Evolutionary conservation across 2,888 invertebrate genomes (phyloP).

Genomic region (Eupithecia inturbata): DNA sequence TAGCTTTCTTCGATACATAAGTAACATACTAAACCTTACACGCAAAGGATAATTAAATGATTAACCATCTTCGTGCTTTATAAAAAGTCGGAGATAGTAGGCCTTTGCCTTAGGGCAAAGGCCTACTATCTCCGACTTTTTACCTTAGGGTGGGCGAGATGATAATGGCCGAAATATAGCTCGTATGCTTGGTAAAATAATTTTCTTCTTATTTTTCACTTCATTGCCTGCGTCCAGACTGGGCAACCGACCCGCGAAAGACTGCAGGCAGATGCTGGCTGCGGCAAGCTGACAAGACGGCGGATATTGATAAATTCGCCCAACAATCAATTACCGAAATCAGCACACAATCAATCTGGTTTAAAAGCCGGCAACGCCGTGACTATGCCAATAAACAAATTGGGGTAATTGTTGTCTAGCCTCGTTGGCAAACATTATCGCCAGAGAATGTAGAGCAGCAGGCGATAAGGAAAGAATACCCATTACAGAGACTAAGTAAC

Average conservation of each 20-base stretch:
- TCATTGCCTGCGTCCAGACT: neutral
- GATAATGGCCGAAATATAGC: no score
- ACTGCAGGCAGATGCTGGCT: no score
- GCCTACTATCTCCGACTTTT: no score
- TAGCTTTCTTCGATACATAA: neutral
- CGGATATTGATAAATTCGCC: neutral
- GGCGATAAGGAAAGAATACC: conserved; percentile 36
- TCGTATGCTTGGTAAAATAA: neutral
- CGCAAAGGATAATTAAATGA: neutral
- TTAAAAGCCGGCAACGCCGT: conserved; percentile 20
- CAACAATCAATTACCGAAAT: conserved; percentile 23
- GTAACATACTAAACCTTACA: neutral
- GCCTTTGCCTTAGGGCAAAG: no score
- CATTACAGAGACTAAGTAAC: neutral
- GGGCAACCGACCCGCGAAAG: no score
- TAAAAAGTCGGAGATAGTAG: neutral
- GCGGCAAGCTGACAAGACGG: neutral
- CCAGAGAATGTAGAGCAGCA: conserved; percentile 40
- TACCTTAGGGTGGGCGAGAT: neutral
- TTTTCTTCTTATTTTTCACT: neutral
- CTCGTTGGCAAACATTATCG: conserved; percentile 38
- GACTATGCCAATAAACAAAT: conserved; percentile 38
- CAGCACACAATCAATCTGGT: conserved; percentile 27
- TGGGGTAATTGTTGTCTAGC: conserved; percentile 41
- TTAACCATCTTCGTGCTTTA: neutral